Evolutionary conservation across 2,113 vertebrate genomes (phyloP).

Genomic region (Syngnathus scovelli): DNA sequence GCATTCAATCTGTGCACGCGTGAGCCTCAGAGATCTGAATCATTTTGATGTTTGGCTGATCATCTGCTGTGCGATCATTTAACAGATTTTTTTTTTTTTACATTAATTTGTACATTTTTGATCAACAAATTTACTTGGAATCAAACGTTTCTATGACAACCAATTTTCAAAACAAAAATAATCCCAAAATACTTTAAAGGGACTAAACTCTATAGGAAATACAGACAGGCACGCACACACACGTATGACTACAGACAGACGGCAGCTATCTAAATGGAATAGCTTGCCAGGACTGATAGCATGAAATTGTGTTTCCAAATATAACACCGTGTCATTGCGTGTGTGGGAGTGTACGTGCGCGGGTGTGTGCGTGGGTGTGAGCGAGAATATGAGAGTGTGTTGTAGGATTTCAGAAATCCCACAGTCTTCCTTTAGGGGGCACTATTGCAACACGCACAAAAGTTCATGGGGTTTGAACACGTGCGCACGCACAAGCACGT

Average conservation of each 20-base stretch:
- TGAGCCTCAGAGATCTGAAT: not conserved
- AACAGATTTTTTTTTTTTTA: slow-evolving; percentile 57
- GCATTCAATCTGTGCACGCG: not conserved
- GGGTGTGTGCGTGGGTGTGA: slow-evolving; percentile 4
- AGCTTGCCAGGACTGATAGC: slow-evolving; percentile 64
- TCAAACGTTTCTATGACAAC: slow-evolving; percentile 53
- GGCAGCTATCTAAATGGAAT: slow-evolving; percentile 67
- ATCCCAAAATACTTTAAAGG: slow-evolving; percentile 24
- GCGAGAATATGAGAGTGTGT: slow-evolving; percentile 11
- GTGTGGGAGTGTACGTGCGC: slow-evolving; percentile 16
- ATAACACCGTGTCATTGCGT: slow-evolving; percentile 65
- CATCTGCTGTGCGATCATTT: slow-evolving; percentile 59
- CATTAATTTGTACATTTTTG: slow-evolving; percentile 68
- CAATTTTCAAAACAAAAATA: slow-evolving; percentile 36
- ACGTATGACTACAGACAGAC: slow-evolving; percentile 38
- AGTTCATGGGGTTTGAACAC: slow-evolving; percentile 19
- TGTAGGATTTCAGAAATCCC: slow-evolving; percentile 7
- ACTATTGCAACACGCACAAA: slow-evolving; percentile 45
- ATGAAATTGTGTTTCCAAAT: slow-evolving; percentile 72
- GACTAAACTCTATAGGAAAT: slow-evolving; percentile 7
- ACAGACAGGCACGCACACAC: slow-evolving; percentile 9
- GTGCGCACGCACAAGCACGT: slow-evolving; percentile 39
- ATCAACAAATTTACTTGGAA: slow-evolving; percentile 58
- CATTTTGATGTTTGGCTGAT: slow-evolving; percentile 51
- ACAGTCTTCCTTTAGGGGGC: slow-evolving; percentile 52